These are phyloP conservation scores for Acrocephalus scirpaceus DNA, from an alignment of 2,797 vertebrate genomes.

Conservation along the genomic window DNA sequence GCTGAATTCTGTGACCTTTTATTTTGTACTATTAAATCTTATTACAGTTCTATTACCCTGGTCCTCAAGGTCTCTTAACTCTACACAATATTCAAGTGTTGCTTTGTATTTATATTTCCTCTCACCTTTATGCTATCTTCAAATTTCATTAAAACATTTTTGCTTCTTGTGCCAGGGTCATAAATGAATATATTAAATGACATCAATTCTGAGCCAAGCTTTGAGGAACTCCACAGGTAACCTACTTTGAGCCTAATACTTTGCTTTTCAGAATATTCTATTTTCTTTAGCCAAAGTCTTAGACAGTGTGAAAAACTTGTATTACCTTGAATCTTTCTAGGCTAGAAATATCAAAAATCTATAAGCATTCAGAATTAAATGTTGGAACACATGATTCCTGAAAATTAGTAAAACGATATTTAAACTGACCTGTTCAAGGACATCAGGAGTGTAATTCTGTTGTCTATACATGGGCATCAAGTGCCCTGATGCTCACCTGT, in stretches of 20 bases:
- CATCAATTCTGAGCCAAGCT: neutral
- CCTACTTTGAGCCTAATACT: neutral
- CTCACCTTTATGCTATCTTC: neutral
- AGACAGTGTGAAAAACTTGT: neutral
- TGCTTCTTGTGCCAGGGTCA: neutral
- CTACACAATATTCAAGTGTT: neutral
- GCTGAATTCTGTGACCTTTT: neutral
- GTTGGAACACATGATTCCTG: neutral
- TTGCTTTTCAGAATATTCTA: neutral
- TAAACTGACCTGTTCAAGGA: neutral
- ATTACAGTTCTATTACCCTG: neutral
- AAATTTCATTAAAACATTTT: constrained; percentile 47
- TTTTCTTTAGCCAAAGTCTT: neutral
- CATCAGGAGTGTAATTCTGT: neutral
- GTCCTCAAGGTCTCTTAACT: constrained; percentile 26
- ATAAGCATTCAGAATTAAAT: neutral
- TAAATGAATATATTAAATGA: neutral
- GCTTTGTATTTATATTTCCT: constrained; percentile 20
- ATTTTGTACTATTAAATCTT: constrained; percentile 39
- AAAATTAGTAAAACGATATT: neutral
- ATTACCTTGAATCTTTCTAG: neutral
- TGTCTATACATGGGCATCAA: neutral
- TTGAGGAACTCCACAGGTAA: neutral
- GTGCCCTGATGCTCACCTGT: neutral
- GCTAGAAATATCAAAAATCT: neutral